These are phyloP conservation scores for Aplocera efformata DNA, from an alignment of 2,888 invertebrate genomes.

Conservation along the genomic window DNA sequence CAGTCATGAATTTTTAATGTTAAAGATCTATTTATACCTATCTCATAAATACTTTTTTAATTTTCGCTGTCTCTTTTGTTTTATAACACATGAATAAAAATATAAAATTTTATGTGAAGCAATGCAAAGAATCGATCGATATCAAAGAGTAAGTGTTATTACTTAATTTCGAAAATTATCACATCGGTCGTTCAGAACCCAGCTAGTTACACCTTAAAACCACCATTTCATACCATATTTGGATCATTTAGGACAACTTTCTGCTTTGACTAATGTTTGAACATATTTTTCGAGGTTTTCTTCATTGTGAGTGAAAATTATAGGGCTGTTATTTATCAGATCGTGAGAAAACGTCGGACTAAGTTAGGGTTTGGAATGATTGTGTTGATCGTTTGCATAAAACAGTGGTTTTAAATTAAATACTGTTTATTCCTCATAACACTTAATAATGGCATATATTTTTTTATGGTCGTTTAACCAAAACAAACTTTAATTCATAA, in stretches of 20 bases:
- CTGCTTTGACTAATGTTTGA: neutral
- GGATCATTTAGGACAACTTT: neutral
- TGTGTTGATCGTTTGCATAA: too few relatives aligned
- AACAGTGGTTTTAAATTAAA: too few relatives aligned
- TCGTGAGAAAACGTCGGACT: too few relatives aligned
- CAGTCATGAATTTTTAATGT: too few relatives aligned
- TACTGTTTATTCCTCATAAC: too few relatives aligned
- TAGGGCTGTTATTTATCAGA: too few relatives aligned
- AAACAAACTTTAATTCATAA: too few relatives aligned
- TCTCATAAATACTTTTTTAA: neutral
- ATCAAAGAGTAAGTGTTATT: constrained; percentile 71
- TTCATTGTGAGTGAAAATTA: too few relatives aligned
- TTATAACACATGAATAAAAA: constrained; percentile 45
- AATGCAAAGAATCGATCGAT: constrained; percentile 55
- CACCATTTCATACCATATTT: neutral
- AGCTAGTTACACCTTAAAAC: constrained; percentile 10
- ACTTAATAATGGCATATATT: too few relatives aligned
- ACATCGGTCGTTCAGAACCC: constrained; percentile 39
- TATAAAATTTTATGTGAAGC: constrained; percentile 75
- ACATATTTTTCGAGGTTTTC: neutral
- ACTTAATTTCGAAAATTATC: constrained; percentile 74
- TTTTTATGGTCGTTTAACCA: too few relatives aligned
- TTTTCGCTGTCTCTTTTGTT: constrained; percentile 29
- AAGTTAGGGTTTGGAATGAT: too few relatives aligned
- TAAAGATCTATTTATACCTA: too few relatives aligned